A percentile compares a stretch with the other conserved stretches of the same genome.
Evolutionary conservation across 1,140 invertebrate genomes (phyloP).

Genomic region (Stegodyphus mimosarum): DNA sequence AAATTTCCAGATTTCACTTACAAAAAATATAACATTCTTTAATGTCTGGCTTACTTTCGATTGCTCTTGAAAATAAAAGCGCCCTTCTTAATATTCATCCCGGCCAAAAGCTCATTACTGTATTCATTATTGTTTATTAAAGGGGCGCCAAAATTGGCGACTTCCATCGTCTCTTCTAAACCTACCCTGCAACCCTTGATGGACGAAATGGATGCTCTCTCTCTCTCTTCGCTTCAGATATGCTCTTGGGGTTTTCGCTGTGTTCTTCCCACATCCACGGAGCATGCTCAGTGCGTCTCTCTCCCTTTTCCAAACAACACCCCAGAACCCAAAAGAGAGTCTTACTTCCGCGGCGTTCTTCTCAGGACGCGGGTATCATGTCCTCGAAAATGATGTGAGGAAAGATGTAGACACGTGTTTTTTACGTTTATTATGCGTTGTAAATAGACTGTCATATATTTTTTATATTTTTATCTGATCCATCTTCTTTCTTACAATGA

Average conservation of each 20-base stretch:
- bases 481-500: conserved; percentile 3
- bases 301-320: conserved; percentile 28
- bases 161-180: neutral
- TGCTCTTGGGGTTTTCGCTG: conserved; percentile 39
- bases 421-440: neutral
- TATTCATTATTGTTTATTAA: no score
- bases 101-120: no score
- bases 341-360: conserved; percentile 20
- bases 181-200: conserved; percentile 53
- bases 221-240: conserved; percentile 4
- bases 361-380: neutral
- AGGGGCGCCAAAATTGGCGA: conserved; percentile 34
- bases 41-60: no score
- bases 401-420: neutral
- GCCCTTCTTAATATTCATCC: no score
- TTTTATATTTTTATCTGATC: neutral
- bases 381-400: neutral
- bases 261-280: conserved; percentile 34
- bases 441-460: neutral
- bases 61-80: no score
- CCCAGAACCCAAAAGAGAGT: neutral
- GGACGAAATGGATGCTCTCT: conserved; percentile 49
- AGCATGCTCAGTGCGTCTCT: conserved; percentile 18
- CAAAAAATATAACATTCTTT: no score
- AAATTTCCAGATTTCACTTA: no score